Percentiles rank a stretch among this genome's conserved stretches.
phyloP scores from a whole-genome alignment of 2,888 invertebrate genomes.

The Trichogramma evanescens region DNA sequence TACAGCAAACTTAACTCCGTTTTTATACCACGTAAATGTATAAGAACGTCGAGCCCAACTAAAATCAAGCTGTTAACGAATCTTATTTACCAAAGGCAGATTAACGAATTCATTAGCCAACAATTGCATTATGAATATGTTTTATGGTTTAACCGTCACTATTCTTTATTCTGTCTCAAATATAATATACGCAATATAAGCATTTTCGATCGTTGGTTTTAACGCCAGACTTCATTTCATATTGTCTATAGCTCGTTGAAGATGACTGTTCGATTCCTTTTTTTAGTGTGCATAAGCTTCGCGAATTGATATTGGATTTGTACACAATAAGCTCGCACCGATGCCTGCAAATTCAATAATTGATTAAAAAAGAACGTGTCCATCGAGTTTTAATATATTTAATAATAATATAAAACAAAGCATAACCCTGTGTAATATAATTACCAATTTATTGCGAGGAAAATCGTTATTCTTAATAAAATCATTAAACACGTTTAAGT shows the following conservation, averaged over 20 bases:
- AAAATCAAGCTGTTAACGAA: too few species aligned
- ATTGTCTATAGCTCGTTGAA: not conserved
- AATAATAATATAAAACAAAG: constrained; percentile 6
- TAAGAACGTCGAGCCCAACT: too few species aligned
- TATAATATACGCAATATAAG: too few species aligned
- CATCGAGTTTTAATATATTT: constrained; percentile 14
- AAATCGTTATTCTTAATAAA: constrained; percentile 37
- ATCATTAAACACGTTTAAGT: constrained; percentile 33
- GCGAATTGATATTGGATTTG: constrained; percentile 8
- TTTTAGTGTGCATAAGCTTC: constrained; percentile 8
- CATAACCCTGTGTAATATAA: constrained; percentile 30
- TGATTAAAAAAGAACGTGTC: constrained; percentile 12
- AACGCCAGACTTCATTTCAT: too few species aligned
- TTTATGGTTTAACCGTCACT: too few species aligned
- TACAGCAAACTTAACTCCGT: too few species aligned
- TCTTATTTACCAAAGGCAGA: too few species aligned
- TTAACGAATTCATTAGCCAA: too few species aligned
- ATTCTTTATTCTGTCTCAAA: too few species aligned
- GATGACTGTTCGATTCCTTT: constrained; percentile 1
- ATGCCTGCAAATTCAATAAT: constrained; percentile 1
- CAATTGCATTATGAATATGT: too few species aligned
- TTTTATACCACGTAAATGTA: too few species aligned
- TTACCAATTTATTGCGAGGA: constrained; percentile 30
- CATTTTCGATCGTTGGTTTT: too few species aligned
- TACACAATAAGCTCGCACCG: constrained; percentile 5